Evolutionary conservation across 2,113 vertebrate genomes (phyloP).

Genomic region (Nycticorax nycticorax): DNA sequence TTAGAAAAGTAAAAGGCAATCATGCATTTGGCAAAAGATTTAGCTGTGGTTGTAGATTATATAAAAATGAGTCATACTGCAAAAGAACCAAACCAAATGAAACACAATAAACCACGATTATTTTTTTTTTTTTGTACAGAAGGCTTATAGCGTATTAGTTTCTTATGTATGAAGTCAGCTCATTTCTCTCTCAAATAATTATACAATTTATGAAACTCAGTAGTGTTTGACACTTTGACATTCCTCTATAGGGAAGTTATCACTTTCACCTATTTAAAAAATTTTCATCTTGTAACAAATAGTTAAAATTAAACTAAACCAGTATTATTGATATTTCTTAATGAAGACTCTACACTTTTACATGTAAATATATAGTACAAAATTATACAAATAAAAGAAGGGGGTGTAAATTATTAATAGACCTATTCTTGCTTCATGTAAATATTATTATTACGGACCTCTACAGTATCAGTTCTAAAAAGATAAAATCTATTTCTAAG

Average conservation of each 20-base stretch:
- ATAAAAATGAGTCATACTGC: conserved; percentile 74
- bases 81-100: conserved; percentile 62
- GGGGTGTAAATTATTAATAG: conserved; percentile 72
- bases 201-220: conserved; percentile 70
- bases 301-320: conserved; percentile 77
- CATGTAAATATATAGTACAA: conserved; percentile 81
- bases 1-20: conserved; percentile 86
- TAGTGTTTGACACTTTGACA: conserved; percentile 65
- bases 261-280: conserved; percentile 73
- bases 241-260: conserved; percentile 68
- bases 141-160: conserved; percentile 65
- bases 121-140: conserved; percentile 72
- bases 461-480: conserved; percentile 82
- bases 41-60: conserved; percentile 59
- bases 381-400: conserved; percentile 81
- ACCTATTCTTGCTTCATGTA: conserved; percentile 76
- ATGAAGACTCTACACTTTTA: conserved; percentile 77
- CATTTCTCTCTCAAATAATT: conserved; percentile 71
- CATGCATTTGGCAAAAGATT: conserved; percentile 92
- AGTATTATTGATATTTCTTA: conserved; percentile 71
- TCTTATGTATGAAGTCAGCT: conserved; percentile 65
- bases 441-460: conserved; percentile 76
- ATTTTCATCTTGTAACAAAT: conserved; percentile 77
- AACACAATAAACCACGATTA: conserved; percentile 56
- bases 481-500: conserved; percentile 83